Base-by-base conservation (phyloP, 2,797 vertebrate species). In the Spizella passerina region DNA sequence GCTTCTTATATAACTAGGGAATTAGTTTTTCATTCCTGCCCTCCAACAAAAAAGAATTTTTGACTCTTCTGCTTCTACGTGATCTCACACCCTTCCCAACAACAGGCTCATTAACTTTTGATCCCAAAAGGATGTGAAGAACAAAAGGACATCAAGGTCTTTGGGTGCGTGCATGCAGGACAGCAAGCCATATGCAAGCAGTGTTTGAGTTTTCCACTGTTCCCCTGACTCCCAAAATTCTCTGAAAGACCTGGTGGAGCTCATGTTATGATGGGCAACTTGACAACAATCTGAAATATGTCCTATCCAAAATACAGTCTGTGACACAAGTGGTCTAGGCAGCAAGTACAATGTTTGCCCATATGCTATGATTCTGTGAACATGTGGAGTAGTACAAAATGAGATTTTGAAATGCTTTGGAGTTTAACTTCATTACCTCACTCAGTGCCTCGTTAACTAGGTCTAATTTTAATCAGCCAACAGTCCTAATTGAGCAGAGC, bases 391-490 rank as follows among this genome's bases (percentile, higher is more conserved):
- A 52, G 23, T 26, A 69, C n/a, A 43, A 81, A 83, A 65, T 9
- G 13, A 75, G 44, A 53, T 29, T 32, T 34, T 75, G 3, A 90
- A 86, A 86, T 78, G 44, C 57, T 90, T 87, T 64, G 5, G 39
- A 49, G 44, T 88, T 84, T 46, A 63, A 55, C 47, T 71, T 70
- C 38, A n/a, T 82, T 80, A 38, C 80, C 56, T 79, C 82, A 66
- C 38, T 90, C 83, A 76, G n/a, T 69, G 64, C 64, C 59, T 85
- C 1, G 0, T 70, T 94, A 94, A 43, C 34, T 6, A 56, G 56
- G 36, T 30, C 59, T 80, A 56, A 85, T 94, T 96, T 88, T 90
- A 90, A 86, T 93, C 76, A 69, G 59, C 55, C 91, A 69, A 27
- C 17, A n/a, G 26, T 11, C 49, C 16, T 75, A 50, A 81, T 59